phyloP scores from a whole-genome alignment of 2,888 invertebrate species.

The Tetramorium bicarinatum region DNA sequence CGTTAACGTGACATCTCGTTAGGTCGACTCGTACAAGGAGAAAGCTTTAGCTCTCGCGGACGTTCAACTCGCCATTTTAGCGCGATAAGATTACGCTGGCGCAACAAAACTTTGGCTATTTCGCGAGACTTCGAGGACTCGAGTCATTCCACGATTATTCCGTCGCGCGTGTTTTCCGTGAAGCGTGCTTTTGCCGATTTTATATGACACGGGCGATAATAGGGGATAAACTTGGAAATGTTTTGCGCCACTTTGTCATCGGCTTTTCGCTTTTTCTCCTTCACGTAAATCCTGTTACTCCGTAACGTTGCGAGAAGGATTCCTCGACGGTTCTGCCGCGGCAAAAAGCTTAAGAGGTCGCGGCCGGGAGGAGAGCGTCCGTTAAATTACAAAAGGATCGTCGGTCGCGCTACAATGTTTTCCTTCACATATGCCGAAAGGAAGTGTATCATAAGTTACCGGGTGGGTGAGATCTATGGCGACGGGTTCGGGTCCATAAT shows the following conservation, averaged over 20 bases:
- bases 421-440: conserved; percentile 75
- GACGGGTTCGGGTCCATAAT: conserved; percentile 82
- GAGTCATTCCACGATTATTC: neutral
- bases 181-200: conserved; percentile 9
- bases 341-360: conserved; percentile 53
- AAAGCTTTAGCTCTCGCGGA: neutral
- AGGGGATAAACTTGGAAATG: conserved; percentile 29
- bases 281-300: neutral
- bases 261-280: conserved; percentile 43
- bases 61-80: conserved; percentile 1
- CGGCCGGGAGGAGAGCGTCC: conserved; percentile 48
- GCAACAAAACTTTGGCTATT: neutral
- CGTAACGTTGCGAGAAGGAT: conserved; percentile 14
- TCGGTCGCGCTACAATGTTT: conserved; percentile 65
- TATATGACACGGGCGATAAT: conserved; percentile 21
- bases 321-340: conserved; percentile 8
- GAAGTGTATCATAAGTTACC: conserved; percentile 85
- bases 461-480: conserved; percentile 80
- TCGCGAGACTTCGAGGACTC: neutral
- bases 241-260: conserved; percentile 56
- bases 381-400: conserved; percentile 77
- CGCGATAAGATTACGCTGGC: neutral
- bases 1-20: neutral
- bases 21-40: neutral
- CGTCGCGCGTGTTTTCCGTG: neutral